Conservation (phyloP, 2,797 vertebrate genomes). For the Saxicola maurus region DNA sequence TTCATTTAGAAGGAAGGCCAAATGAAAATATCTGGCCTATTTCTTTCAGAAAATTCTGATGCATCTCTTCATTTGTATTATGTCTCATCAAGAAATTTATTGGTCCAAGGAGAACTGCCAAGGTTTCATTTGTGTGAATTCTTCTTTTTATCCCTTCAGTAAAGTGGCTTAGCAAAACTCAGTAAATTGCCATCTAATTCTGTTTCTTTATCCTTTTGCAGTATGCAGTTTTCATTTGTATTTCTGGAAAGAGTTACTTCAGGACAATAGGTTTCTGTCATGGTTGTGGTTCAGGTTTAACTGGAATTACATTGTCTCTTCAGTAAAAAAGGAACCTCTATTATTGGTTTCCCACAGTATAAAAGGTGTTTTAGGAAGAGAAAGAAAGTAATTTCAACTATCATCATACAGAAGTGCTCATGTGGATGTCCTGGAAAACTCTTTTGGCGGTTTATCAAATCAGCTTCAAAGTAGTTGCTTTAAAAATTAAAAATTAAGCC, state of each 20-base stretch:
- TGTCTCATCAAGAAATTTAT: background rate
- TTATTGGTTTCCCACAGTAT: background rate
- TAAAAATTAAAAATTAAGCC: background rate
- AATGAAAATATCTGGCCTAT: background rate
- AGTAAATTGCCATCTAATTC: background rate
- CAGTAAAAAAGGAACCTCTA: background rate
- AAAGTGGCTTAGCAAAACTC: constrained; percentile 11
- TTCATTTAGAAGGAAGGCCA: background rate
- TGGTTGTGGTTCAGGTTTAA: background rate
- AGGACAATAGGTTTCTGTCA: constrained; percentile 2
- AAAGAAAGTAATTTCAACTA: background rate
- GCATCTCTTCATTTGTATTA: background rate
- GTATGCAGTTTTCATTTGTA: background rate
- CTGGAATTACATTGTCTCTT: background rate
- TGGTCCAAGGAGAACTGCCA: background rate
- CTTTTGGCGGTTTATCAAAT: background rate
- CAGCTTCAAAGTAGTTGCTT: background rate
- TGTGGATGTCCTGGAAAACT: background rate
- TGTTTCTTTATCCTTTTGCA: constrained; percentile 2
- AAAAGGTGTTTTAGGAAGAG: background rate
- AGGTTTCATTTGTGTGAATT: constrained; percentile 1
- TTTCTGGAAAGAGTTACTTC: constrained; percentile 1
- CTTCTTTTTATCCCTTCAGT: background rate
- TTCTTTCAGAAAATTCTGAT: constrained; percentile 19
- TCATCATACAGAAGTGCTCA: background rate